Base-by-base conservation (phyloP, 2,888 invertebrate genomes). In the Cerastis rubricosa region DNA sequence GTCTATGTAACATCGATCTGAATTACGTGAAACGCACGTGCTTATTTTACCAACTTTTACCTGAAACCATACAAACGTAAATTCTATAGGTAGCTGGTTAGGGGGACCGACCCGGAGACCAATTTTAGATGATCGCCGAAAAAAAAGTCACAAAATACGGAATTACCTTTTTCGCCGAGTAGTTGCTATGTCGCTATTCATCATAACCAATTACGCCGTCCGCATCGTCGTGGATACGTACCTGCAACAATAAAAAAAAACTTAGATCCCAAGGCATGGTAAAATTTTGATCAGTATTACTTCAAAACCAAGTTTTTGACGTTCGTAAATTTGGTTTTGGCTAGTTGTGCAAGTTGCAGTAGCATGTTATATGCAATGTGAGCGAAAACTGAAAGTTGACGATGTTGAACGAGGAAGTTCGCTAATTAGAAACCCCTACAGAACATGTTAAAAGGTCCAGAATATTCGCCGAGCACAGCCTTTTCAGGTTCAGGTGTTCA, bases 161-260 rank as follows among this genome's bases (percentile, higher is more conserved):
- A 67, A 54, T 57, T 63, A 63, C 76, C 47, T 47, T 17, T 29
- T 35, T 45, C 6, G 22, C 12, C 9, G 11, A 45, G 22, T 45
- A 45, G 63, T 57, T 76, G 54, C 40, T 14, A 54, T 8, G 67
- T 64, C 47, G 47, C 43, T 49, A n/a, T 67, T 54, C n/a, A 54
- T 54, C 45, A 76, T 35, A 54, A 25, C 76, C 67, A 63, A 76
- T 67, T 43, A 64, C 54, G 19, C 19, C 9, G 47, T 25, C n/a
- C n/a, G n/a, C n/a, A n/a, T n/a, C 11, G 14, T 64, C 22, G 43
- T 54, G 61, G 47, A 29, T 67, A 76, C 54, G 45, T 76, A 82
- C 83, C 79, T 77, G 83, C 22, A 81, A 73, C 54, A 57, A 78
- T 6, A 49, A 76, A 47, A 63, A 43, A 59, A 63, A 63, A 45